Evolutionary conservation across 2,797 vertebrate species (phyloP).

Genomic region (Sarcophilus harrisii): DNA sequence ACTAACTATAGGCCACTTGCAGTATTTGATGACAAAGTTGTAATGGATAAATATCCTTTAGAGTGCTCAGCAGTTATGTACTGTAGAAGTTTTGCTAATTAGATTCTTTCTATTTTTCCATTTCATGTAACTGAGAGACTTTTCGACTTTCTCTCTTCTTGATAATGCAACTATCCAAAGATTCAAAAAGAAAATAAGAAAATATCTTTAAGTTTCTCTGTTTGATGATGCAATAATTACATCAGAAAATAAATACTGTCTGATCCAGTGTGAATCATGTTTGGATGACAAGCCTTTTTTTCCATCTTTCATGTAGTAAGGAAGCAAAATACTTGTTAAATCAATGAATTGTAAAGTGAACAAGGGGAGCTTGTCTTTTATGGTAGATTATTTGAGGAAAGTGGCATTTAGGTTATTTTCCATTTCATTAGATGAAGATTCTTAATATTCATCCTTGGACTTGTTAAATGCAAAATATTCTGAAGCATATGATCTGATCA

Average conservation of each 20-base stretch:
- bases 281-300: not conserved
- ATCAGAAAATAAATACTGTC: not conserved
- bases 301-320: not conserved
- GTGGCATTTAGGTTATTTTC: not conserved
- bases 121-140: conserved; percentile 66
- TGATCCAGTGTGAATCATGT: not conserved
- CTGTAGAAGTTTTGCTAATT: conserved; percentile 75
- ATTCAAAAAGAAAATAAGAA: not conserved
- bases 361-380: not conserved
- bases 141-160: conserved; percentile 58
- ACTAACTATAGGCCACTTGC: conserved; percentile 86
- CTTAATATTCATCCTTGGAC: not conserved
- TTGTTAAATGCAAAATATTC: not conserved
- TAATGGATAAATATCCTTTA: conserved; percentile 87
- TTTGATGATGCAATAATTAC: not conserved
- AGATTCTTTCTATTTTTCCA: conserved; percentile 65
- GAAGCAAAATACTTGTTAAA: not conserved
- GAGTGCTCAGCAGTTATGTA: conserved; percentile 80
- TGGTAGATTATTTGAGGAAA: not conserved
- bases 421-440: not conserved
- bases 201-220: not conserved
- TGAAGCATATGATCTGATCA: not conserved
- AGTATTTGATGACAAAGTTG: conserved; percentile 89
- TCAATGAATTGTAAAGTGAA: not conserved
- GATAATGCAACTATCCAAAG: conserved; percentile 29